Evolutionary conservation across 53 echinoderm and acorn worm genomes (phyloP).

Genomic region (Astropecten irregularis): DNA sequence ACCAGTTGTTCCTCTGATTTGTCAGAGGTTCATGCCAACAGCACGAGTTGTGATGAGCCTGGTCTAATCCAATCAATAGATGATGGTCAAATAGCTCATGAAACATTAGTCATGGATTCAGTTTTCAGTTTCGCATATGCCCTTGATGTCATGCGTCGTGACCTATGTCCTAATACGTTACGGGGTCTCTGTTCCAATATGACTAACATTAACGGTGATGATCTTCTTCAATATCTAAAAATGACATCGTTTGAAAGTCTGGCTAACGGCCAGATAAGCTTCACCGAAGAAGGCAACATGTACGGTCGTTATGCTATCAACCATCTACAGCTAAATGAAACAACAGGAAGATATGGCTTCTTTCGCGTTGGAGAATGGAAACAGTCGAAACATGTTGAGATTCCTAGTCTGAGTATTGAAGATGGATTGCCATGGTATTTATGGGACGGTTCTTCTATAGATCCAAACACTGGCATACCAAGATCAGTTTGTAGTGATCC

Average conservation of each 20-base stretch:
- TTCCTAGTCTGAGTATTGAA: conserved; percentile 21
- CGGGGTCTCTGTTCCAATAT: conserved; percentile 63
- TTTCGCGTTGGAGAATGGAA: conserved; percentile 77
- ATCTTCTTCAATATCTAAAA: conserved; percentile 48
- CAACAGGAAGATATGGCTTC: conserved; percentile 58
- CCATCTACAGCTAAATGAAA: conserved; percentile 65
- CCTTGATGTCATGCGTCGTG: conserved; percentile 68
- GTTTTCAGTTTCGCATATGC: conserved; percentile 81
- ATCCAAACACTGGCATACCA: conserved; percentile 58
- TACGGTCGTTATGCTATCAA: conserved; percentile 74
- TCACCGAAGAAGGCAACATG: conserved; percentile 71
- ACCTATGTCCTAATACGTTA: conserved; percentile 55
- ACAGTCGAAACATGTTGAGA: background rate
- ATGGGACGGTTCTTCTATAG: conserved; percentile 1
- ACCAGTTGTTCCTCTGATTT: conserved; percentile 25
- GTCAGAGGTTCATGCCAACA: background rate
- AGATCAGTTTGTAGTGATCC: conserved; percentile 87
- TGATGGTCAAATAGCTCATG: conserved; percentile 62
- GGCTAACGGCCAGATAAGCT: conserved; percentile 75
- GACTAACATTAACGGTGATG: conserved; percentile 53
- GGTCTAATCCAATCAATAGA: conserved; percentile 27
- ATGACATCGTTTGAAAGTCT: conserved; percentile 59
- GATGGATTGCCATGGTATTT: conserved; percentile 76
- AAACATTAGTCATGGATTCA: conserved; percentile 88
- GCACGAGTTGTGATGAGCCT: conserved; percentile 53